Conservation (phyloP, 1,140 invertebrate genomes). For the Pteromalus puparum region DNA sequence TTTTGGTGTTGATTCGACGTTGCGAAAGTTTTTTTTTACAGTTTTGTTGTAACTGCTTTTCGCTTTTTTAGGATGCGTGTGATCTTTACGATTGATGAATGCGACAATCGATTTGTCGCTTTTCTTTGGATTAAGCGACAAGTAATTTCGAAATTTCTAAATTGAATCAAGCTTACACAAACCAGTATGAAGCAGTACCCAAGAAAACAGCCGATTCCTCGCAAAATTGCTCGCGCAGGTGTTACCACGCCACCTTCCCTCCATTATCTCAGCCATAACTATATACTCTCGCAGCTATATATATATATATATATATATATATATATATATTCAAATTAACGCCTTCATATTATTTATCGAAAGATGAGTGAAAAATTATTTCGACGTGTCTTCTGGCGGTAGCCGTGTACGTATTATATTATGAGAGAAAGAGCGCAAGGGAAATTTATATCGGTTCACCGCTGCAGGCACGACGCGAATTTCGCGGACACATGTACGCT, state of each 20-base stretch:
- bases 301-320: neutral
- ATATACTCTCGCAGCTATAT: neutral
- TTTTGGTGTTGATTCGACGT: no score
- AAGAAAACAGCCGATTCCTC: neutral
- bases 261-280: neutral
- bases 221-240: constrained; percentile 30
- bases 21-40: no score
- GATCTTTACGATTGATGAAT: no score
- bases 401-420: neutral
- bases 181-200: no score
- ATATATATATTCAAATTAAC: constrained; percentile 23
- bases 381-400: neutral
- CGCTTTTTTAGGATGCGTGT: no score
- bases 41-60: no score
- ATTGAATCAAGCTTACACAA: no score
- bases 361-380: neutral
- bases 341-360: neutral
- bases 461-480: neutral
- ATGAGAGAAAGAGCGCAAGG: neutral
- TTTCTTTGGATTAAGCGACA: no score
- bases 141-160: no score
- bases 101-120: no score
- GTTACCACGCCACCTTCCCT: neutral
- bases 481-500: neutral
- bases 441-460: neutral